Evolutionary conservation across 1,140 invertebrate genomes (phyloP), one percentile per base, ranked within the genome.

Genomic region (Hyles vespertilio): DNA sequence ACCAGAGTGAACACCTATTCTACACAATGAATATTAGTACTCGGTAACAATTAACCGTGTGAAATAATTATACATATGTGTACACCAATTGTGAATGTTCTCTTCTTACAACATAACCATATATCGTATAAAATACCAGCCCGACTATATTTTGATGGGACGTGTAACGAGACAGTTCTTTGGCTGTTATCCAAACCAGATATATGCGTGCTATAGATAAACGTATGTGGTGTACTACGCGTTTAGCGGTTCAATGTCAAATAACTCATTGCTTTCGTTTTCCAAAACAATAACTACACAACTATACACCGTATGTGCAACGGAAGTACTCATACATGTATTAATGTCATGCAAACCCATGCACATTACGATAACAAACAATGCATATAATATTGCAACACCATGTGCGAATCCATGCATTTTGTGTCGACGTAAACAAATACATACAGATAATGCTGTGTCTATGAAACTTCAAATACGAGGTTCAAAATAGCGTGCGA

Each of bases 401-500:
- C 10, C 46, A 47, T 47, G 10, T 12, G 6, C 4, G 10, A 47
- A 12, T 12, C 4, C 12, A 11, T 11, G 10, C 10, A 47, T 8
- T 22, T 22, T 3, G 46, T 47, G 12, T 12, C 10, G 12, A 11
- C 3, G 12, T 32, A 44, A 53, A 36, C 10, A 44, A 12, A 53
- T 11, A 11, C n/a, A 53, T 43, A 52, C 11, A 59, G n/a, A 32
- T 22, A 22, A 32, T 52, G 44, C 32, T 6, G 10, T 53, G 32
- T 36, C 34, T 5, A 33, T 47, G 45, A 47, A 11, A 8, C 32
- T 32, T 33, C 40, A 47, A 46, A 52, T 3, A 34, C n/a, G 32
- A 22, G 32, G 46, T 40, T 12, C 8, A 36, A 58, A 56, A 8
- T 49, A 53, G 59, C 70, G 79, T 81, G 84, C 84, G 70, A 73